phyloP scores from a whole-genome alignment of 2,113 vertebrate species.

The Calonectris borealis region DNA sequence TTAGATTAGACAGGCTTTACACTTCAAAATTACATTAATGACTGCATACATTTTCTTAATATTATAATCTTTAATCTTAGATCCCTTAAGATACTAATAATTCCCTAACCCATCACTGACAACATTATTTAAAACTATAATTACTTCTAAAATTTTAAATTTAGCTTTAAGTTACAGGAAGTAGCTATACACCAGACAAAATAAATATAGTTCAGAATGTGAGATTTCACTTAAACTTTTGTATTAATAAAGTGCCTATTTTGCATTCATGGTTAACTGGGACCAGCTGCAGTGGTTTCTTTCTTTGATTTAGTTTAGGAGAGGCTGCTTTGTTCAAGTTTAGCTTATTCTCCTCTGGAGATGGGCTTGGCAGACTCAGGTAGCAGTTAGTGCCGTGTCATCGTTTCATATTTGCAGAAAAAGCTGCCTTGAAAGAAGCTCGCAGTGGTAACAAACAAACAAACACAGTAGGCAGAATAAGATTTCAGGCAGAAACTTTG shows the following conservation, averaged over 20 bases:
- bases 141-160: neutral
- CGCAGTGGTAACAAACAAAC: neutral
- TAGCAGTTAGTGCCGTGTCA: neutral
- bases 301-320: neutral
- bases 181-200: neutral
- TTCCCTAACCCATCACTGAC: neutral
- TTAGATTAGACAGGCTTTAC: slow-evolving; percentile 35
- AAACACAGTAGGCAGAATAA: neutral
- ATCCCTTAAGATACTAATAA: neutral
- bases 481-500: neutral
- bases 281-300: neutral
- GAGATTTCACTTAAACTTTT: neutral
- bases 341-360: neutral
- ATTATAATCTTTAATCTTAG: slow-evolving; percentile 26
- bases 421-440: neutral
- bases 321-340: neutral
- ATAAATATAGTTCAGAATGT: neutral
- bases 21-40: slow-evolving; percentile 31
- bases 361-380: neutral
- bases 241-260: neutral
- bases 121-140: neutral
- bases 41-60: slow-evolving; percentile 17
- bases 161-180: neutral
- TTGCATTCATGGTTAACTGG: neutral
- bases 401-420: neutral